Conservation (phyloP, 2,797 vertebrate genomes). For the Mus minutoides region DNA sequence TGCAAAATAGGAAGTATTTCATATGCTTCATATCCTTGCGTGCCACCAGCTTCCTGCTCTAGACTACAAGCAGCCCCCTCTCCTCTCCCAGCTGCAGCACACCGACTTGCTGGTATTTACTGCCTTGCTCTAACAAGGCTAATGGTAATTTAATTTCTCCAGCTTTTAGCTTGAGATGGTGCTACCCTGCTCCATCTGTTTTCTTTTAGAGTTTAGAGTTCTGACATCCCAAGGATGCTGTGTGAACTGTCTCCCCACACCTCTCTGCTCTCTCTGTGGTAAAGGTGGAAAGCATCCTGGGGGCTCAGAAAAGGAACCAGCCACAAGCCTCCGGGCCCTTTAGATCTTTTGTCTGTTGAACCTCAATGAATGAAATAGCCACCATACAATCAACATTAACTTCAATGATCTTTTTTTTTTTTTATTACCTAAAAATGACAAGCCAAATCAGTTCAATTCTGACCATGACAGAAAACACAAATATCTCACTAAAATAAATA, state of each 20-base stretch:
- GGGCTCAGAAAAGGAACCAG: slow-evolving; percentile 36
- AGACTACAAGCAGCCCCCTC: slow-evolving; percentile 21
- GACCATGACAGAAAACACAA: slow-evolving; percentile 80
- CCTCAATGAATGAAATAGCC: slow-evolving; percentile 64
- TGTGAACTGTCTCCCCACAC: not conserved
- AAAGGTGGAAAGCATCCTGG: slow-evolving; percentile 79
- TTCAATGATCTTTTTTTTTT: slow-evolving; percentile 75
- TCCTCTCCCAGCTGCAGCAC: slow-evolving; percentile 57
- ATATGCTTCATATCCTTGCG: not conserved
- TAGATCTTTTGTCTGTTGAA: slow-evolving; percentile 69
- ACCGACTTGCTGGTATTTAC: slow-evolving; percentile 64
- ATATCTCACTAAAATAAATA: slow-evolving; percentile 79
- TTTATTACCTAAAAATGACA: slow-evolving; percentile 83
- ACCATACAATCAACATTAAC: slow-evolving; percentile 80
- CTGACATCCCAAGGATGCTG: slow-evolving; percentile 26
- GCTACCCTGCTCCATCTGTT: slow-evolving; percentile 74
- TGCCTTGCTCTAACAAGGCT: slow-evolving; percentile 71
- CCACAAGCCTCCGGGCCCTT: slow-evolving; percentile 31
- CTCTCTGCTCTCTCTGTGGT: slow-evolving; percentile 60
- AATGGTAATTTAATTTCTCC: slow-evolving; percentile 81
- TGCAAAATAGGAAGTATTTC: slow-evolving; percentile 50
- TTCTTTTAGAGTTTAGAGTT: slow-evolving; percentile 72
- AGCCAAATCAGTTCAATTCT: slow-evolving; percentile 77
- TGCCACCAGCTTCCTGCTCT: slow-evolving; percentile 29
- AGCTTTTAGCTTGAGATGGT: slow-evolving; percentile 71